phyloP scores from a whole-genome alignment of 2,113 vertebrate species.

The Brachirus orientalis region DNA sequence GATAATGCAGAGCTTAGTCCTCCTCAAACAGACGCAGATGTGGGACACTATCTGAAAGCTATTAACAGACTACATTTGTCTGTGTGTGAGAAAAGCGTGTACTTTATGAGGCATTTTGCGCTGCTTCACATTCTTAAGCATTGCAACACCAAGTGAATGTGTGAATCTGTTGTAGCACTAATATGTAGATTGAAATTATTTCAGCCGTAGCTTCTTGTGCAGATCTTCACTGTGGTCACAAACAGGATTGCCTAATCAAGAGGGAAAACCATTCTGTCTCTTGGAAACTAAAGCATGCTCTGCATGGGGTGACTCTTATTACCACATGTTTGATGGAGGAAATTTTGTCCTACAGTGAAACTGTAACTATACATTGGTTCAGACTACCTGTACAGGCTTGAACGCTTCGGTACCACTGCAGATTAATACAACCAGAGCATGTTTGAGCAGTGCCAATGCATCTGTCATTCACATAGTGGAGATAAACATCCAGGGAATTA shows the following conservation, averaged over 20 bases:
- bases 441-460: too few species aligned
- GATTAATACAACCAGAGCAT: too few species aligned
- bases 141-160: neutral
- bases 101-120: neutral
- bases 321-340: conserved; percentile 74
- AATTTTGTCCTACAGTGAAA: conserved; percentile 82
- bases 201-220: conserved; percentile 2
- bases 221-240: too few species aligned
- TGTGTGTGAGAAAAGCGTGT: conserved; percentile 35
- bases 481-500: conserved; percentile 29
- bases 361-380: conserved; percentile 79
- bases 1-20: neutral
- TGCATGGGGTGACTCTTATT: conserved; percentile 83
- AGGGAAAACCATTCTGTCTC: conserved; percentile 24
- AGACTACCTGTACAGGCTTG: too few species aligned
- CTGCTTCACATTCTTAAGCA: neutral
- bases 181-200: neutral
- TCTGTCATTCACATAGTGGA: conserved; percentile 27
- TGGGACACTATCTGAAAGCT: too few species aligned
- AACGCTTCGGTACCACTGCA: too few species aligned
- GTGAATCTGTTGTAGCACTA: too few species aligned
- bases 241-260: conserved; percentile 16
- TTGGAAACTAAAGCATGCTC: conserved; percentile 61
- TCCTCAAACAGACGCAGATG: conserved; percentile 3
- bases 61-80: too few species aligned